phyloP scores from a whole-genome alignment of 2,113 vertebrate species.

The Mastomys natalensis region DNA sequence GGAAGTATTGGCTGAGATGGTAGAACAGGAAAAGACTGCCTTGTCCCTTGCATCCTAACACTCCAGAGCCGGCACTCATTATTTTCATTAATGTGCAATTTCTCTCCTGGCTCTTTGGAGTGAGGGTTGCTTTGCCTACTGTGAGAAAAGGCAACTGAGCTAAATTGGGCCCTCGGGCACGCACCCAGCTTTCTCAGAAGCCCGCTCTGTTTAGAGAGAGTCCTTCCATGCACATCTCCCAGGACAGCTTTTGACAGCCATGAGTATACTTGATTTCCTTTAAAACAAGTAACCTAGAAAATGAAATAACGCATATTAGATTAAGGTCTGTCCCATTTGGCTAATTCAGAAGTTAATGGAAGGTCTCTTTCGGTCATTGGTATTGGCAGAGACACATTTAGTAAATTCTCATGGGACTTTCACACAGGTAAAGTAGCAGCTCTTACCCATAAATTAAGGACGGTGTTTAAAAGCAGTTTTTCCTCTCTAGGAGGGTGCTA shows the following conservation, averaged over 20 bases:
- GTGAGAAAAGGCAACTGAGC: slow-evolving; percentile 71
- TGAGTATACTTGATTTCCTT: slow-evolving; percentile 82
- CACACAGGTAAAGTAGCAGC: slow-evolving; percentile 71
- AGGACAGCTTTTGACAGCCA: slow-evolving; percentile 76
- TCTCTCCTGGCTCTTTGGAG: slow-evolving; percentile 66
- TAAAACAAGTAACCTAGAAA: slow-evolving; percentile 85
- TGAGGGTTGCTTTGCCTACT: slow-evolving; percentile 70
- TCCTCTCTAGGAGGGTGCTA: slow-evolving; percentile 43
- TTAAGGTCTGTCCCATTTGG: slow-evolving; percentile 83
- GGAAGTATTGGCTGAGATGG: background rate
- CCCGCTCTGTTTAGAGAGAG: slow-evolving; percentile 72
- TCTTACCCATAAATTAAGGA: slow-evolving; percentile 78
- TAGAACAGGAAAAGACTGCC: background rate
- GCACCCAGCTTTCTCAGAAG: slow-evolving; percentile 73
- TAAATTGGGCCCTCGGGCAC: slow-evolving; percentile 74
- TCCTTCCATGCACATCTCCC: slow-evolving; percentile 77
- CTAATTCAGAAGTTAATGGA: slow-evolving; percentile 84
- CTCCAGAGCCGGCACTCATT: background rate
- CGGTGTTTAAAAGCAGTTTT: slow-evolving; percentile 64
- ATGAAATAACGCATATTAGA: slow-evolving; percentile 83
- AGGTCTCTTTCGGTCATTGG: slow-evolving; percentile 82
- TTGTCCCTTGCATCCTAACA: background rate
- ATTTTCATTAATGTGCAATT: slow-evolving; percentile 64
- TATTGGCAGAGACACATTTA: slow-evolving; percentile 80
- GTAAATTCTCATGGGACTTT: slow-evolving; percentile 70